phyloP scores from a whole-genome alignment of 1,140 invertebrate species.

The Heterodera schachtii region DNA sequence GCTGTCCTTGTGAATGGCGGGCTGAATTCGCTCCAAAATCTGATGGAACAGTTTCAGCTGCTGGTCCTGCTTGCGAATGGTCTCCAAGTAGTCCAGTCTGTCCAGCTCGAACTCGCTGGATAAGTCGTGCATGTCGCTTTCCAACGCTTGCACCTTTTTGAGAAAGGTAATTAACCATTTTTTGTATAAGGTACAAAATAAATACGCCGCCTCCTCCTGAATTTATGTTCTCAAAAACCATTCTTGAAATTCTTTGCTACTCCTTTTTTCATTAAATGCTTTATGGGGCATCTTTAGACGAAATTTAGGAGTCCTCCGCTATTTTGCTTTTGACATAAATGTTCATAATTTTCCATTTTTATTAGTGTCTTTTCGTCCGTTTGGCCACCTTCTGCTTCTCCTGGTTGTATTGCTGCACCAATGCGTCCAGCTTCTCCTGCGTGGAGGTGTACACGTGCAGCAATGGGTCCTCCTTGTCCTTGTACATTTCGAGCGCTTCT shows the following conservation, averaged over 20 bases:
- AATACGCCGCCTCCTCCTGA: no score
- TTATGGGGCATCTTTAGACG: no score
- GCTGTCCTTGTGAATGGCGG: slow-evolving; percentile 74
- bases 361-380: slow-evolving; percentile 8
- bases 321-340: no score
- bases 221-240: no score
- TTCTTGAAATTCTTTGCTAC: no score
- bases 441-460: slow-evolving; percentile 77
- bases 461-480: slow-evolving; percentile 75
- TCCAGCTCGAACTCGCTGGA: slow-evolving; percentile 83
- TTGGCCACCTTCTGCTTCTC: slow-evolving; percentile 73
- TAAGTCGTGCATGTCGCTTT: slow-evolving; percentile 78
- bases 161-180: no score
- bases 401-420: slow-evolving; percentile 75
- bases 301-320: no score
- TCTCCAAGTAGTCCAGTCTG: slow-evolving; percentile 81
- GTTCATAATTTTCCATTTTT: not conserved
- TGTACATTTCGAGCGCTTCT: slow-evolving; percentile 74
- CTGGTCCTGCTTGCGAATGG: slow-evolving; percentile 78
- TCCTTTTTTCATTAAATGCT: no score
- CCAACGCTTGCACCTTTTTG: slow-evolving; percentile 71
- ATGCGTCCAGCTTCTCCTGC: slow-evolving; percentile 76
- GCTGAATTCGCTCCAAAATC: slow-evolving; percentile 76
- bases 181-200: no score
- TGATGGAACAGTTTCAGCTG: slow-evolving; percentile 75